phyloP scores from a whole-genome alignment of 1,140 invertebrate genomes.

The Nasonia vitripennis region DNA sequence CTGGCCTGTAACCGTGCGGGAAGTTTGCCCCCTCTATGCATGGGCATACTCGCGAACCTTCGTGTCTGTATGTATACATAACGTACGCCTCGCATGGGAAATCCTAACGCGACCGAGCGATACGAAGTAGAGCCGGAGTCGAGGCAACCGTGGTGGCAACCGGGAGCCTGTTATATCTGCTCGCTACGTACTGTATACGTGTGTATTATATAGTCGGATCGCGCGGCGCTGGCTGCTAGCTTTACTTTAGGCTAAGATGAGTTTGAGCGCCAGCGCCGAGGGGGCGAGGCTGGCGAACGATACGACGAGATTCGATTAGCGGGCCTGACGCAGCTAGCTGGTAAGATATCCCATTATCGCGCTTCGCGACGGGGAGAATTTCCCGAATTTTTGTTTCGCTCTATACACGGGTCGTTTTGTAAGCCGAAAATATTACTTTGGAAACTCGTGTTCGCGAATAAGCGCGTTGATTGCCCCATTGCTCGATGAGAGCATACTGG shows the following conservation, averaged over 20 bases:
- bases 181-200: not conserved
- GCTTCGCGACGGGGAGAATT: not conserved
- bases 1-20: not conserved
- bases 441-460: too few species aligned
- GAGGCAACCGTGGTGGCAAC: not conserved
- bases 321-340: not conserved
- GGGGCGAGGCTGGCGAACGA: not conserved
- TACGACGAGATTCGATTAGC: not conserved
- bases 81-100: conserved; percentile 71
- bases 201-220: not conserved
- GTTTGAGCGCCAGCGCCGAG: not conserved
- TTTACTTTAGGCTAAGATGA: not conserved
- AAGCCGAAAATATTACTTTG: too few species aligned
- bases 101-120: conserved; percentile 65
- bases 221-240: not conserved
- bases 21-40: not conserved
- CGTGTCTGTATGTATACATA: conserved; percentile 63
- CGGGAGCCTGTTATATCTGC: not conserved
- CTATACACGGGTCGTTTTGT: too few species aligned
- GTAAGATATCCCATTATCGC: not conserved
- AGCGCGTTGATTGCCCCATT: too few species aligned
- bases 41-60: not conserved
- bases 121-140: conserved; percentile 12
- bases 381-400: too few species aligned
- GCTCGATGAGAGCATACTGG: too few species aligned